Evolutionary conservation across 2,888 invertebrate species (phyloP), one percentile per base, ranked within the genome.

Genomic region (Mimachlamys varia): DNA sequence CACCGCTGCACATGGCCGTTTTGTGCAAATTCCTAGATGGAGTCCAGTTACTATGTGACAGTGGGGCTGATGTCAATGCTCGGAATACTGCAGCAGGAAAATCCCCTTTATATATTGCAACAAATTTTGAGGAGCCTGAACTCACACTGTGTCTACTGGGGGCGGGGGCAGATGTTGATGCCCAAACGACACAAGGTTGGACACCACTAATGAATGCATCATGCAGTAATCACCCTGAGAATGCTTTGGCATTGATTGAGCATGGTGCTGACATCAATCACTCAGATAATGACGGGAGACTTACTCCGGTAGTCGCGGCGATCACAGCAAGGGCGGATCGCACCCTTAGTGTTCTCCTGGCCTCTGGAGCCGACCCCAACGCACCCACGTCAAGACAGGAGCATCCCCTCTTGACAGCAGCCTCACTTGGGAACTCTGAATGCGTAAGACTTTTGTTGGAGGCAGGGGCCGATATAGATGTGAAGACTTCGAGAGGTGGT

Each of bases 1-100:
- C 95, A 22, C 92, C 95, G 13, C 91, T 95, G 27, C 92, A 93
- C 58, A 49, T 94, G 58, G 95, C 95, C 19, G 93, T 93, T 50
- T 90, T 91, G 88, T 89, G 90, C n/a, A 92, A 92, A 37, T 91
- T 93, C 27, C 88, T 90, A 4, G 93, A 93, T 50, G 91, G 94
- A 44, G 93, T 94, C 10, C 53, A 92, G 88, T 92, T 92, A 27
- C 90, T 95, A 38, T 90, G 94, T 89, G 88, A 89, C 13, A 89
- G 88, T 38, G 94, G 95, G 2, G 93, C 93, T 1, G 91, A 94
- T 91, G 92, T 95, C 19, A 92, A 94, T 58, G 88, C 92, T 2
- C 37, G 49, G 17, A 94, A 94, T 89, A 33, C 76, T 13, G 88
- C 58, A 2, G 90, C 91, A 38, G 94, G 94, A 5, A 92, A 92